Evolutionary conservation across 1,140 invertebrate species (phyloP).

Genomic region (Drosophila varians): DNA sequence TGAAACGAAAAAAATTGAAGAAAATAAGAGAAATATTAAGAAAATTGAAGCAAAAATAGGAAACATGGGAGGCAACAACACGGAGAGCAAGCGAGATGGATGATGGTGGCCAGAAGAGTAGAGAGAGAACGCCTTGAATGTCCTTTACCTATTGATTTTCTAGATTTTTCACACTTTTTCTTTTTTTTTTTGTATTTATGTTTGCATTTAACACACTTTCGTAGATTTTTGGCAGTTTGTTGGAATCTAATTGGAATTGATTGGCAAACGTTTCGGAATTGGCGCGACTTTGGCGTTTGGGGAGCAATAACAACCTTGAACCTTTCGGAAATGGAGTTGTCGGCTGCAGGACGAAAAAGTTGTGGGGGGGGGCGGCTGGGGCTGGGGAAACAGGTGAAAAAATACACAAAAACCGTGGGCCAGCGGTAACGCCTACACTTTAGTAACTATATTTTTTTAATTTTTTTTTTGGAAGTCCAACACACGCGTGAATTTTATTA

Average conservation of each 20-base stretch:
- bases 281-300: conserved; percentile 36
- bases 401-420: not conserved
- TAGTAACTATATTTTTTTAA: no score
- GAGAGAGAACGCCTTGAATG: conserved; percentile 29
- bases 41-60: conserved; percentile 13
- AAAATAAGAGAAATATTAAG: not conserved
- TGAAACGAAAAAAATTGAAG: not conserved
- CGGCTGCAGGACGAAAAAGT: not conserved
- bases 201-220: conserved; percentile 8
- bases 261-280: conserved; percentile 5
- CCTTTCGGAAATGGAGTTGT: conserved; percentile 27
- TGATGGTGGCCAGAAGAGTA: conserved; percentile 4
- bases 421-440: not conserved
- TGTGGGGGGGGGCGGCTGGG: not conserved
- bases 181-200: conserved; percentile 37
- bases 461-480: not conserved
- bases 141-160: conserved; percentile 62
- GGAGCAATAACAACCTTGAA: conserved; percentile 46
- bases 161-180: conserved; percentile 35
- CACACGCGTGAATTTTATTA: no score
- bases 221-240: not conserved
- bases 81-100: conserved; percentile 13
- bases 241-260: conserved; percentile 29
- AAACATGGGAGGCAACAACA: conserved; percentile 8
- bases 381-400: not conserved